Percentiles rank a stretch among this genome's conserved stretches.
These are phyloP conservation scores for Tyrophagus putrescentiae DNA, from an alignment of 1,140 invertebrate genomes.

Conservation along the genomic window DNA sequence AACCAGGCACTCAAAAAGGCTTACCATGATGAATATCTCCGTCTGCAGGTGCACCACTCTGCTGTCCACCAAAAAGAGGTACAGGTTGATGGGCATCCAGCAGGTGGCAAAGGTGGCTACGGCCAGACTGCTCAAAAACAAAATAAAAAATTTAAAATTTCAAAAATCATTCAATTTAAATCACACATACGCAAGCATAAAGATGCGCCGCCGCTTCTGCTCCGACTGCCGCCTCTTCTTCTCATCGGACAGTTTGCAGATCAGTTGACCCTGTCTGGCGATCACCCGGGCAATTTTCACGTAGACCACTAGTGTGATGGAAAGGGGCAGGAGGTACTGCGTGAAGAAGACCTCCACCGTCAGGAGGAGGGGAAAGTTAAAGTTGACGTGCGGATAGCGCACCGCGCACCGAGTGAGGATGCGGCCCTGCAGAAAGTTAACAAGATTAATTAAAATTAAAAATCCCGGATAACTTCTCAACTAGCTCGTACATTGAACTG, in stretches of 20 bases:
- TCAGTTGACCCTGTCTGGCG: neutral
- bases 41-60: neutral
- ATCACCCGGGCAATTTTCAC: conserved; percentile 14
- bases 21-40: neutral
- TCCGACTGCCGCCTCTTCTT: conserved; percentile 14
- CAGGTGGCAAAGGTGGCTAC: conserved; percentile 40
- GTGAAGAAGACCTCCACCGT: conserved; percentile 2
- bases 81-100: conserved; percentile 39
- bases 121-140: neutral
- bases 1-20: neutral
- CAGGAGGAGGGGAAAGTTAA: neutral
- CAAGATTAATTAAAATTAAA: too few species aligned
- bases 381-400: neutral
- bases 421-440: too few species aligned
- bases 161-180: too few species aligned
- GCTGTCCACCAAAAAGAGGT: conserved; percentile 35
- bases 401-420: neutral
- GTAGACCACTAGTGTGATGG: conserved; percentile 10
- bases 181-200: conserved; percentile 10
- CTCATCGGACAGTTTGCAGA: conserved; percentile 13
- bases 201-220: conserved; percentile 3
- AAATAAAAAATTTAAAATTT: neutral
- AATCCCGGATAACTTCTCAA: too few species aligned
- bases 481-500: too few species aligned
- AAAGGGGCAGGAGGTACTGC: conserved; percentile 15